phyloP scores from a whole-genome alignment of 2,113 vertebrate species.

The Malaclemys terrapin region DNA sequence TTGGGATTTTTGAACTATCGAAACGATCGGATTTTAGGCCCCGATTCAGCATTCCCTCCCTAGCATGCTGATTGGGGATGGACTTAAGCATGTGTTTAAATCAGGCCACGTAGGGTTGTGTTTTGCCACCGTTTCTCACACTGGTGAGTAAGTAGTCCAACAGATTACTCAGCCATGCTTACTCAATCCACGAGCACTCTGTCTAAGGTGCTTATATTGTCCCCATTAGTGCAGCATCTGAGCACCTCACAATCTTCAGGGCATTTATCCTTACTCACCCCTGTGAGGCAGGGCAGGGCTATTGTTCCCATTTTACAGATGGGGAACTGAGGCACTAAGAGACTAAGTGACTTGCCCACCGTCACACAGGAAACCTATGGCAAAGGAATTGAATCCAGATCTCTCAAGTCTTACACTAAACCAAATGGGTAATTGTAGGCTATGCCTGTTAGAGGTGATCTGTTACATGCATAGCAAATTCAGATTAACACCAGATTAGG shows the following conservation, averaged over 20 bases:
- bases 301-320: background rate
- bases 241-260: background rate
- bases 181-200: background rate
- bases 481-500: background rate
- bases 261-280: background rate
- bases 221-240: background rate
- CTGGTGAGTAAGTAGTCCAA: background rate
- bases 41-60: background rate
- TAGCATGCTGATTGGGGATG: background rate
- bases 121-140: background rate
- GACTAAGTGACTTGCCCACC: background rate
- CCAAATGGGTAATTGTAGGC: background rate
- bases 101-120: background rate
- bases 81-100: background rate
- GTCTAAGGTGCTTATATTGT: background rate
- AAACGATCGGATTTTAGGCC: background rate
- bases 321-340: background rate
- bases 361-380: background rate
- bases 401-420: background rate
- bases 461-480: background rate
- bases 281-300: background rate
- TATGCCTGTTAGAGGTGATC: background rate
- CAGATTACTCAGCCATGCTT: background rate
- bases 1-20: background rate
- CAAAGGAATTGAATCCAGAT: background rate